Conservation (phyloP, 2,888 invertebrate species). For the Aproaerema taeniolella region DNA sequence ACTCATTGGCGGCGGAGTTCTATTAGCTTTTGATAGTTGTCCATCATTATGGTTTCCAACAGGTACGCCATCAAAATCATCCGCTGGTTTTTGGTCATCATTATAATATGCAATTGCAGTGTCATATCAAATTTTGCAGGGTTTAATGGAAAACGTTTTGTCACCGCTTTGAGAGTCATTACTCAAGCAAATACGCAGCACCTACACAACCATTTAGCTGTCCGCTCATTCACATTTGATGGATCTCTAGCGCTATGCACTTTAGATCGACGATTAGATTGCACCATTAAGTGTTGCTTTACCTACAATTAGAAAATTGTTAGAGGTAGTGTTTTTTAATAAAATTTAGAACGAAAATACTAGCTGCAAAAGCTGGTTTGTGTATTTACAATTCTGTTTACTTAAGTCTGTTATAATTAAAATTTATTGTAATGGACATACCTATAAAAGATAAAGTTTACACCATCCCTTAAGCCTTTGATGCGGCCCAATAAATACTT, state of each 20-base stretch:
- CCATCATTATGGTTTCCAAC: conserved; percentile 18
- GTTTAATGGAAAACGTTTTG: conserved; percentile 41
- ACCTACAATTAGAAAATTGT: too few relatives aligned
- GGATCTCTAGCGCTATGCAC: conserved; percentile 52
- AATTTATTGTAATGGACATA: too few relatives aligned
- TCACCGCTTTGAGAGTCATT: conserved; percentile 59
- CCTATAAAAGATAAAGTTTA: too few relatives aligned
- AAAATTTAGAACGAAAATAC: too few relatives aligned
- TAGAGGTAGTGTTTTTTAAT: too few relatives aligned
- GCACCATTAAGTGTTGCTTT: conserved; percentile 43
- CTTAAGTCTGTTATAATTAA: too few relatives aligned
- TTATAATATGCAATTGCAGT: conserved; percentile 19
- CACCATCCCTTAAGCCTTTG: too few relatives aligned
- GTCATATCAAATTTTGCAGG: conserved; percentile 11
- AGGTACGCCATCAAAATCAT: conserved; percentile 25
- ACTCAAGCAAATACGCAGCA: conserved; percentile 66
- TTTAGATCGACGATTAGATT: conserved; percentile 53
- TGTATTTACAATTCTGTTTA: too few relatives aligned
- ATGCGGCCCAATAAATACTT: conserved; percentile 26
- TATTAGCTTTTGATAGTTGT: conserved; percentile 38
- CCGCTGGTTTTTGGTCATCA: conserved; percentile 23
- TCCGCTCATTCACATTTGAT: conserved; percentile 43
- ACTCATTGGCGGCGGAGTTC: conserved; percentile 34
- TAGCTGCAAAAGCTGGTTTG: too few relatives aligned
- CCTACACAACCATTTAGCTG: conserved; percentile 64